Percentiles rank a stretch among this genome's conserved stretches.
Conservation (phyloP, 2,888 invertebrate species). For the Hecatera dysodea region DNA sequence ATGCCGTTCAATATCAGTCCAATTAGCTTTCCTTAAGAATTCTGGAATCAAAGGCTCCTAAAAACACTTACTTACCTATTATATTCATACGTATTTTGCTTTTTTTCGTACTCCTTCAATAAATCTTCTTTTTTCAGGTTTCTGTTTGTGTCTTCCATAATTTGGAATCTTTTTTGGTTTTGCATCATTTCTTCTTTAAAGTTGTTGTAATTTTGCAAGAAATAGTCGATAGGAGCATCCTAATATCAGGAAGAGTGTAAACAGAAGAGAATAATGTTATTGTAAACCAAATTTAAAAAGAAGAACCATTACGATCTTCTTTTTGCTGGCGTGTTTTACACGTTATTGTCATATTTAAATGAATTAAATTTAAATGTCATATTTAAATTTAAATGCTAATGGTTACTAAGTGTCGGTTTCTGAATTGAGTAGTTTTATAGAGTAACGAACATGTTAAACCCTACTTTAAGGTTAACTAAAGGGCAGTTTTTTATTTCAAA, state of each 20-base stretch:
- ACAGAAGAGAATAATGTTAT: not conserved
- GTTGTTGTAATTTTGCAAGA: not conserved
- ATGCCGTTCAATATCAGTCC: not conserved
- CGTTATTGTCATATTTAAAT: not conserved
- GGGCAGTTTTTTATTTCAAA: too few species aligned
- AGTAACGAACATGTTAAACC: too few species aligned
- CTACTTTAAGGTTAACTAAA: too few species aligned
- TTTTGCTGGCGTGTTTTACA: too few species aligned
- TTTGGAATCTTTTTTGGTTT: conserved; percentile 4
- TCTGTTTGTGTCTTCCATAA: not conserved
- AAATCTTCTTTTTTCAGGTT: not conserved
- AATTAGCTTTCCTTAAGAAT: too few species aligned
- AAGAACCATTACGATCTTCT: too few species aligned
- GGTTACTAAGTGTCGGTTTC: too few species aligned
- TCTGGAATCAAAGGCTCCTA: too few species aligned
- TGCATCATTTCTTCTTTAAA: not conserved
- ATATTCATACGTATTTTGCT: conserved; percentile 1
- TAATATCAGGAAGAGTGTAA: not conserved
- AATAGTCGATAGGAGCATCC: conserved; percentile 3
- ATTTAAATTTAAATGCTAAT: not conserved
- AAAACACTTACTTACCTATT: conserved; percentile 16
- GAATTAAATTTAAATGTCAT: too few species aligned
- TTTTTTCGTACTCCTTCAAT: conserved; percentile 5
- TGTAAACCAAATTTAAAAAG: too few species aligned
- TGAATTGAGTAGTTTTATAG: too few species aligned